Evolutionary conservation across 2,797 vertebrate species (phyloP).

Genomic region (Micrastur ruficollis): DNA sequence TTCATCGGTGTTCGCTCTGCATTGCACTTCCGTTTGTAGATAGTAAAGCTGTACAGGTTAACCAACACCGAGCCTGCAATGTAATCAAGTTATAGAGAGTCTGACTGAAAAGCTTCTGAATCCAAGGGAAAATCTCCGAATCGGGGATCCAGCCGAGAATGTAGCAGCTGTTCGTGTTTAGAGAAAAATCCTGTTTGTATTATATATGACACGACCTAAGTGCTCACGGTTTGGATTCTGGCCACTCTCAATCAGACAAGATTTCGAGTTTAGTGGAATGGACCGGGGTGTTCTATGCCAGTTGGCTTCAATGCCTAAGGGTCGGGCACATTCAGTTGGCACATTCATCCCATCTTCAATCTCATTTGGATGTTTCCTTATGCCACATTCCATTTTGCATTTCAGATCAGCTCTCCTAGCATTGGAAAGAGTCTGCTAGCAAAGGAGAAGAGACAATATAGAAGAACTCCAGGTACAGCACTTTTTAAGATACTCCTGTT

Average conservation of each 20-base stretch:
- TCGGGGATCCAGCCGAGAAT: neutral
- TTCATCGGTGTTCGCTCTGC: neutral
- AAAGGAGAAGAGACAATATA: neutral
- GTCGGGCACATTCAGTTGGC: neutral
- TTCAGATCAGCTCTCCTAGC: neutral
- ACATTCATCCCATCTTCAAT: neutral
- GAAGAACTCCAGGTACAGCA: neutral
- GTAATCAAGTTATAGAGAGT: neutral
- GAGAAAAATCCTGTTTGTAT: neutral
- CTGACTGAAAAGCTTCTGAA: neutral
- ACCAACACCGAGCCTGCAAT: neutral
- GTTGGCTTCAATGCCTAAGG: neutral
- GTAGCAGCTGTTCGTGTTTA: neutral
- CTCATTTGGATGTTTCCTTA: neutral
- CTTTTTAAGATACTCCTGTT: neutral
- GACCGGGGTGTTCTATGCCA: neutral
- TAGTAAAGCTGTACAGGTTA: neutral
- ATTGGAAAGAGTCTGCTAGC: neutral
- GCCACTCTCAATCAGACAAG: neutral
- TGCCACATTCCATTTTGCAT: neutral
- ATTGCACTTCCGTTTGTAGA: neutral
- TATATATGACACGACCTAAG: neutral
- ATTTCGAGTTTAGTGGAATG: neutral
- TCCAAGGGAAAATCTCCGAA: neutral
- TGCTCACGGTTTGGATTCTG: neutral